phyloP scores from a whole-genome alignment of 2,888 invertebrate species.

The Doris montereyensis region DNA sequence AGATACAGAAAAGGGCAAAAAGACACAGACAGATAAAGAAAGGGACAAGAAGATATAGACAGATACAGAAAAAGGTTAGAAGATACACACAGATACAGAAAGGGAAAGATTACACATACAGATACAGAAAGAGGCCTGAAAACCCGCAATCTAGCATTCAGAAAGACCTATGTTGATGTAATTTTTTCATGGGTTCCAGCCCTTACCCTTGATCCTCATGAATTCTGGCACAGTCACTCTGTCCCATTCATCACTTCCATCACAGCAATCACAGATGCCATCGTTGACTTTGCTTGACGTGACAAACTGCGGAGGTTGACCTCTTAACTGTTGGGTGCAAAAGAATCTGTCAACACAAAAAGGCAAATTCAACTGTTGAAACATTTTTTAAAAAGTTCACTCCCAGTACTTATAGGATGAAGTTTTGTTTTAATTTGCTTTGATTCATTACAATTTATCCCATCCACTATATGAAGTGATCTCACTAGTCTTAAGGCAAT shows the following conservation, averaged over 20 bases:
- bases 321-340: slow-evolving; percentile 78
- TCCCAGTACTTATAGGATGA: too few species aligned
- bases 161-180: neutral
- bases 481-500: too few species aligned
- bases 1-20: too few species aligned
- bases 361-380: too few species aligned
- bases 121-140: neutral
- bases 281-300: slow-evolving; percentile 77
- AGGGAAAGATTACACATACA: neutral
- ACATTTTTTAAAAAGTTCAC: too few species aligned
- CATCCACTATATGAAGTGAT: too few species aligned
- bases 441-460: too few species aligned
- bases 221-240: slow-evolving; percentile 61
- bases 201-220: slow-evolving; percentile 51
- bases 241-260: slow-evolving; percentile 88
- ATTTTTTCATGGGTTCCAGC: neutral
- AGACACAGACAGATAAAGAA: too few species aligned
- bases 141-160: too few species aligned
- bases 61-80: too few species aligned
- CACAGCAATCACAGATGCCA: slow-evolving; percentile 83
- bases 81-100: neutral
- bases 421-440: too few species aligned
- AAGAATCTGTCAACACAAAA: slow-evolving; percentile 87
- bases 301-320: slow-evolving; percentile 78
- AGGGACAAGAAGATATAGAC: too few species aligned